Conservation (phyloP, 2,888 invertebrate species). For the Diaprepes abbreviatus region DNA sequence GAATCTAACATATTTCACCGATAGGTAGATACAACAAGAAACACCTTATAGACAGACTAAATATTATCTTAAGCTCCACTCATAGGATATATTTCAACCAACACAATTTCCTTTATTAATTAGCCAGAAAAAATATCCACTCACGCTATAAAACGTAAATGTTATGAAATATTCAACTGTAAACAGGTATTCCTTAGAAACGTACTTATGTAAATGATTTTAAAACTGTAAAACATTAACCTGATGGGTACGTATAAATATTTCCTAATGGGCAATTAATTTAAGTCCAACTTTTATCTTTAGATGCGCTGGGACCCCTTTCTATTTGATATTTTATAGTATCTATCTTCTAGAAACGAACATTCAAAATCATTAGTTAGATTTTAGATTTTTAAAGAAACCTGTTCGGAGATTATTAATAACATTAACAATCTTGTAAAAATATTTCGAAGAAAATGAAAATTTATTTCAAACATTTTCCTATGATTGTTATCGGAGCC, state of each 20-base stretch:
- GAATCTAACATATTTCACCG: too few species aligned
- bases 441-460: too few species aligned
- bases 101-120: too few species aligned
- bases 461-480: too few species aligned
- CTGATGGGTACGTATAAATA: slow-evolving; percentile 8
- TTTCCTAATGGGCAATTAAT: slow-evolving; percentile 12
- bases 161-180: background rate
- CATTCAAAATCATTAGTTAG: background rate
- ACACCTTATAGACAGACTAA: too few species aligned
- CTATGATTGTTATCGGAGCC: too few species aligned
- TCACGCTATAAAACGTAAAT: too few species aligned
- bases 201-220: slow-evolving; percentile 6
- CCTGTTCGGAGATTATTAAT: slow-evolving; percentile 13
- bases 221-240: slow-evolving; percentile 3
- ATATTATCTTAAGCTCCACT: too few species aligned
- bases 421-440: background rate
- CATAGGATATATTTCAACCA: too few species aligned
- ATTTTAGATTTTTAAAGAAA: background rate
- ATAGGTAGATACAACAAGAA: too few species aligned
- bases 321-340: slow-evolving; percentile 12
- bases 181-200: background rate
- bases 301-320: background rate
- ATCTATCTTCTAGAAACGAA: background rate
- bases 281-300: slow-evolving; percentile 6
- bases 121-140: too few species aligned